Evolutionary conservation across 2,888 invertebrate genomes (phyloP).

Genomic region (Orchestes rusci): DNA sequence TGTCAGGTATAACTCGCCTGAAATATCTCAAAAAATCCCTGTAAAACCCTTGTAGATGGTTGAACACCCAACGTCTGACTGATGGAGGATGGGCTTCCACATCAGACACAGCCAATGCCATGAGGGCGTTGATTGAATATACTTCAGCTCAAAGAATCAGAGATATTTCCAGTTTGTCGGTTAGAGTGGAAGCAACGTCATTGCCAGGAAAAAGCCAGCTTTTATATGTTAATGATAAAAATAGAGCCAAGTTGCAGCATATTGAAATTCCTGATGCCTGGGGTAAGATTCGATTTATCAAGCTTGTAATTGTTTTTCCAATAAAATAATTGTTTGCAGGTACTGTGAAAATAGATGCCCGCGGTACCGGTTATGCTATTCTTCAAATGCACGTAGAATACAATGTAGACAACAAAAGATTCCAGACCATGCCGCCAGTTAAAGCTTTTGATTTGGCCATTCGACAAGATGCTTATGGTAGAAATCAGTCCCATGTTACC

Average conservation of each 20-base stretch:
- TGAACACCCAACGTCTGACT: conserved; percentile 77
- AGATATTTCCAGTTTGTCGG: conserved; percentile 67
- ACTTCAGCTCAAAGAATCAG: conserved; percentile 77
- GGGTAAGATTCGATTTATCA: conserved; percentile 48
- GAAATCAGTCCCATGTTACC: conserved; percentile 90
- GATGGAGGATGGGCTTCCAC: conserved; percentile 62
- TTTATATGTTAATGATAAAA: conserved; percentile 65
- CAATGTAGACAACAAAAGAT: conserved; percentile 77
- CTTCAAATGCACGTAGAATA: conserved; percentile 90
- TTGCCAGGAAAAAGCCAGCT: conserved; percentile 57
- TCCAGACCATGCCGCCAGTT: conserved; percentile 78
- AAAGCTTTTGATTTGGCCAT: conserved; percentile 72
- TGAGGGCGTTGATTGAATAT: conserved; percentile 85
- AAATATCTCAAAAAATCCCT: neutral
- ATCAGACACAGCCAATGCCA: conserved; percentile 77
- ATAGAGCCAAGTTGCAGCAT: conserved; percentile 70
- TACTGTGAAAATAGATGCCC: conserved; percentile 84
- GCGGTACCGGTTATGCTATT: conserved; percentile 90
- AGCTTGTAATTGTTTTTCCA: neutral
- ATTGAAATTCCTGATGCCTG: conserved; percentile 86
- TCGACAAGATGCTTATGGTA: conserved; percentile 70
- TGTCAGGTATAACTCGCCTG: conserved; percentile 43
- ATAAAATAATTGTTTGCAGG: conserved; percentile 8
- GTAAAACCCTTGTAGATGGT: conserved; percentile 54
- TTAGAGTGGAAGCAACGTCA: conserved; percentile 80